Conservation (phyloP, 1,140 invertebrate genomes). For the Drosophila persimilis region DNA sequence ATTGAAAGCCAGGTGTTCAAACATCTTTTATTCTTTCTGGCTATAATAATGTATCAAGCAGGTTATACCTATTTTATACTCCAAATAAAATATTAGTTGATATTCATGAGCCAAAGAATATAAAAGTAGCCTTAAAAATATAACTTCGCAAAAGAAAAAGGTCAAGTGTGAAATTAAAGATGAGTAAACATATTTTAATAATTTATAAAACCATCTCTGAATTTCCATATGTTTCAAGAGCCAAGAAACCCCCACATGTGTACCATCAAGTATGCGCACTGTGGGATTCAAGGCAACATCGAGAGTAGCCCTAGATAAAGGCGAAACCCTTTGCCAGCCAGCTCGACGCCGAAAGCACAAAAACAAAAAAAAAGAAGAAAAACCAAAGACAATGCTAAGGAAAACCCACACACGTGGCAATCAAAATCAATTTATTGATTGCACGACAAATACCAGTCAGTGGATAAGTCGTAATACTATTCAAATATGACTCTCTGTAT, state of each 20-base stretch:
- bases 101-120: too few species aligned
- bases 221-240: background rate
- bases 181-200: background rate
- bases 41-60: too few species aligned
- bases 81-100: too few species aligned
- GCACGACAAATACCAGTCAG: constrained; percentile 54
- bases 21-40: too few species aligned
- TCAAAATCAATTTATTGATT: constrained; percentile 82
- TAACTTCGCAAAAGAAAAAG: too few species aligned
- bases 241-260: background rate
- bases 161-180: background rate
- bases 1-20: too few species aligned
- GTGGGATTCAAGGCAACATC: constrained; percentile 12
- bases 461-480: constrained; percentile 48
- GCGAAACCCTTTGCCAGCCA: constrained; percentile 54
- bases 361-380: constrained; percentile 34
- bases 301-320: background rate
- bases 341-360: constrained; percentile 54
- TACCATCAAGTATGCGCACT: constrained; percentile 35
- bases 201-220: background rate
- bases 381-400: constrained; percentile 15
- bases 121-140: too few species aligned
- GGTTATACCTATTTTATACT: too few species aligned
- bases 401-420: constrained; percentile 51
- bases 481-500: constrained; percentile 20